Evolutionary conservation across 2,797 vertebrate genomes (phyloP).

Genomic region (Carcharodon carcharias): DNA sequence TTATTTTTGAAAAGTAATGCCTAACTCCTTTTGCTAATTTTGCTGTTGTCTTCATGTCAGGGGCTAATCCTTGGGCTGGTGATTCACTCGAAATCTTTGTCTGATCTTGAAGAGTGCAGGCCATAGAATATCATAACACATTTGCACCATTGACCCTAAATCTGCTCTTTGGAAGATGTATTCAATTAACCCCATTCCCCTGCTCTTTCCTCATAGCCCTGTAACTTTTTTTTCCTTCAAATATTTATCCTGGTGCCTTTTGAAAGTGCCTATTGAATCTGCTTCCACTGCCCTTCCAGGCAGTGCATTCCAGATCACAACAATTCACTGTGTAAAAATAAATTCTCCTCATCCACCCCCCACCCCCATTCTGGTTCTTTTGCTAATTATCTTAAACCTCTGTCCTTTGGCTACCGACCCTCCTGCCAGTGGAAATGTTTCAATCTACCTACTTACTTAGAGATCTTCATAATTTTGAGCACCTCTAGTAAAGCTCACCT

Average conservation of each 20-base stretch:
- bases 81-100: background rate
- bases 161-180: background rate
- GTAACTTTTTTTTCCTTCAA: background rate
- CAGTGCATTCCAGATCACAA: background rate
- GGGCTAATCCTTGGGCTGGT: background rate
- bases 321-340: no score
- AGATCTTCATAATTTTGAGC: no score
- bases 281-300: background rate
- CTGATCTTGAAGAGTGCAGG: background rate
- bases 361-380: no score
- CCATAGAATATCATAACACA: background rate
- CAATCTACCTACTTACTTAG: no score
- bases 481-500: no score
- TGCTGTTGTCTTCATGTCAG: background rate
- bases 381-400: no score
- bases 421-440: no score
- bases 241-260: background rate
- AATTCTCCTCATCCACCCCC: no score
- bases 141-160: background rate
- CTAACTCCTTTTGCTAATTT: background rate
- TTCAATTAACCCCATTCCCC: background rate
- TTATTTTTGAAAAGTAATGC: background rate
- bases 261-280: background rate
- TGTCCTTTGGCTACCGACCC: no score
- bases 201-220: background rate